Evolutionary conservation across 2,888 invertebrate genomes (phyloP).

Genomic region (Epinotia ramella): DNA sequence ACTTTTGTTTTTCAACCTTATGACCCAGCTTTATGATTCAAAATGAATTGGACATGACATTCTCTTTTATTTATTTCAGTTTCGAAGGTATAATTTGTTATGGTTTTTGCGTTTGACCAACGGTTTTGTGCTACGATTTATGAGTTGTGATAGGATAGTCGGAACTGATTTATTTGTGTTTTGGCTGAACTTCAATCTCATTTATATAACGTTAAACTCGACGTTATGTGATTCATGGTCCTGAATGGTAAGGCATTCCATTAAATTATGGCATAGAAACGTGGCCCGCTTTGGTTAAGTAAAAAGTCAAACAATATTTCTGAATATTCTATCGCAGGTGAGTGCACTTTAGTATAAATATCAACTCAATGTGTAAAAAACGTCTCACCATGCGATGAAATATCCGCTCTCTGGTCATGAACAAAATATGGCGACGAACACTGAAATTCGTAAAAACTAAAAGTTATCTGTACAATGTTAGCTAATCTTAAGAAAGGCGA

Average conservation of each 20-base stretch:
- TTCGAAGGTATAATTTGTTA: conserved; percentile 20
- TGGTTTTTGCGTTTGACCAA: conserved; percentile 30
- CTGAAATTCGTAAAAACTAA: no score
- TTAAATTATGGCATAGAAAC: conserved; percentile 1
- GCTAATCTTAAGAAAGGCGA: no score
- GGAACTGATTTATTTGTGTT: conserved; percentile 37
- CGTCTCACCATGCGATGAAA: no score
- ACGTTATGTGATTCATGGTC: conserved; percentile 1
- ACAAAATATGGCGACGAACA: no score
- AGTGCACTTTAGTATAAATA: no score
- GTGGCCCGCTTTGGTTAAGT: neutral
- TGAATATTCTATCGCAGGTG: no score
- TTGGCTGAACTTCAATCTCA: neutral
- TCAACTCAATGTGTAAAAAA: no score
- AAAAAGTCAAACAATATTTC: neutral
- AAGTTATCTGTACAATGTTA: no score
- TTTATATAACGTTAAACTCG: neutral
- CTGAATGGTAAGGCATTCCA: neutral
- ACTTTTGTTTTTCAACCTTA: neutral
- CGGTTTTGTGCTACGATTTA: conserved; percentile 24
- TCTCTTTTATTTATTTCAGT: neutral
- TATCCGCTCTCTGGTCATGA: no score
- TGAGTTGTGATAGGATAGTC: conserved; percentile 30
- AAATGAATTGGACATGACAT: neutral
- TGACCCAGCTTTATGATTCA: neutral